Evolutionary conservation across 2,888 invertebrate genomes (phyloP).

Genomic region (Plebejus argus): DNA sequence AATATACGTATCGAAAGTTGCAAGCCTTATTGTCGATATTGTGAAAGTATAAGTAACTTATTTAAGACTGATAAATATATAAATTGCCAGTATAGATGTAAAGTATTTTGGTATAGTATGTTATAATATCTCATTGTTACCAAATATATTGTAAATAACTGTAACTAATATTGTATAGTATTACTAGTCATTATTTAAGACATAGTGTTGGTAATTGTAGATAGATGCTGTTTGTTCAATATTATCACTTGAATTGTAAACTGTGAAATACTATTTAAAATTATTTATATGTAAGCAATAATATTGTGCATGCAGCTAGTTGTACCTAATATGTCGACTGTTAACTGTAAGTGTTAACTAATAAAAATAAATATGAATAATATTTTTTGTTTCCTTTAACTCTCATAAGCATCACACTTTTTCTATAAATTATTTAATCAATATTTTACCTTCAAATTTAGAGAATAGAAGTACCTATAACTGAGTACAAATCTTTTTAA

Average conservation of each 20-base stretch:
- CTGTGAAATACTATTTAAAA: constrained; percentile 38
- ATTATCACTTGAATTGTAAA: constrained; percentile 37
- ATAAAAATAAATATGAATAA: constrained; percentile 24
- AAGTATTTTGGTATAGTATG: constrained; percentile 72
- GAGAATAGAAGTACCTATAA: not conserved
- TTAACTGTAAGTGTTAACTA: constrained; percentile 48
- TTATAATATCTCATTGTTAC: constrained; percentile 78
- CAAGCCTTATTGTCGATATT: constrained; percentile 53
- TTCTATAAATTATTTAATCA: not conserved
- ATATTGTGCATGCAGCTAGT: constrained; percentile 42
- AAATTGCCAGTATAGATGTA: constrained; percentile 69
- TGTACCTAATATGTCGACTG: constrained; percentile 60
- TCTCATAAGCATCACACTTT: not conserved
- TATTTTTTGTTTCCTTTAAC: constrained; percentile 4
- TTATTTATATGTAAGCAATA: constrained; percentile 35
- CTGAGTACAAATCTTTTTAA: not conserved
- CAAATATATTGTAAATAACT: constrained; percentile 77
- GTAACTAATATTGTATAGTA: constrained; percentile 65
- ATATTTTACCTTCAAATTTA: no score
- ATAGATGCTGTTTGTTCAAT: constrained; percentile 44
- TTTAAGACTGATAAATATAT: constrained; percentile 73
- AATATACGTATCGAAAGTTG: constrained; percentile 57
- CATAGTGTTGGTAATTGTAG: constrained; percentile 60
- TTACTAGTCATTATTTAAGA: constrained; percentile 77
- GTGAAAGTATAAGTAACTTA: constrained; percentile 46